Percentiles rank a stretch among this genome's conserved stretches.
Conservation (phyloP, 2,113 vertebrate species). For the Rana temporaria region DNA sequence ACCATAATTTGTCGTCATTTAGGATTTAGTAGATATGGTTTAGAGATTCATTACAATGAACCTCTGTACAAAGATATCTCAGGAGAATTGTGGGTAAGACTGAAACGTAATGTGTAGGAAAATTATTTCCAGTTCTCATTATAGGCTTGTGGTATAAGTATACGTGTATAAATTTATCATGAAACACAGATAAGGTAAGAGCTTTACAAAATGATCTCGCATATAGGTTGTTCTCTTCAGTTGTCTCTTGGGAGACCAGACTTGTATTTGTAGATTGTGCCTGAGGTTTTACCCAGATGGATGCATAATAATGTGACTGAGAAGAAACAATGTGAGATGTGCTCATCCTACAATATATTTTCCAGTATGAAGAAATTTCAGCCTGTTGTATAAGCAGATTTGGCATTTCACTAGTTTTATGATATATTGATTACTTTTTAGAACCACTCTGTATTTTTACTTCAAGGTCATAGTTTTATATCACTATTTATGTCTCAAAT, state of each 20-base stretch:
- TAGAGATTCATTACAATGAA: constrained; percentile 3
- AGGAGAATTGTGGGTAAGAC: neutral
- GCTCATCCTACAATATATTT: neutral
- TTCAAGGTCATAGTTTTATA: no score
- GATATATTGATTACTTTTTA: no score
- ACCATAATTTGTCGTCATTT: neutral
- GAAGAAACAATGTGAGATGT: constrained; percentile 5
- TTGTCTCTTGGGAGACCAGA: constrained; percentile 4
- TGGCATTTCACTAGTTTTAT: no score
- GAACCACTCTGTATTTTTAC: no score
- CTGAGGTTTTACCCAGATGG: neutral
- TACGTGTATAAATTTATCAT: constrained; percentile 41
- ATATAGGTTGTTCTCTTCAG: constrained; percentile 9
- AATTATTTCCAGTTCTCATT: constrained; percentile 19
- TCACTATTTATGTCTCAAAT: no score
- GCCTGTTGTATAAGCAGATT: no score
- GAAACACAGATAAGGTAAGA: constrained; percentile 41
- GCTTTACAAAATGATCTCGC: constrained; percentile 41
- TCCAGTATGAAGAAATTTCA: no score
- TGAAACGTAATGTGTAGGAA: constrained; percentile 11
- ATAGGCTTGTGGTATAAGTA: constrained; percentile 15
- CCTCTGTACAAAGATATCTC: neutral
- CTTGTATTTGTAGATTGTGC: constrained; percentile 19
- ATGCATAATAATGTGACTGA: constrained; percentile 24
- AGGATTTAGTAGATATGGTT: neutral